Conservation (phyloP, 2,888 invertebrate genomes). For the Lycia hirtaria region DNA sequence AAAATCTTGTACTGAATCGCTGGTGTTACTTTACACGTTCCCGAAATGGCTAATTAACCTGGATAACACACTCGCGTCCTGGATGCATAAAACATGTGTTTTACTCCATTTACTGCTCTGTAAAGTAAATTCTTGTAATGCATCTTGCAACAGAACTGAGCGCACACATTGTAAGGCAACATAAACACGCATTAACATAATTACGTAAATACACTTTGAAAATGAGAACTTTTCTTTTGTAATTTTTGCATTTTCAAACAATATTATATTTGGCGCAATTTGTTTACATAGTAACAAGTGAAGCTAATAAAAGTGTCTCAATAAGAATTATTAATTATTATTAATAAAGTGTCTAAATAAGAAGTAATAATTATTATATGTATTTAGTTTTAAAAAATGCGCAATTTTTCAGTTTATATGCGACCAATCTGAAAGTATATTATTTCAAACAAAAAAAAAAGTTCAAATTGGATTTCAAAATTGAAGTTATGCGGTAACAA, state of each 20-base stretch:
- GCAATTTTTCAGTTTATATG: no score
- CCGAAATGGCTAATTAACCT: constrained; percentile 55
- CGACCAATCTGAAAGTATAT: no score
- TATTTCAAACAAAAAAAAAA: no score
- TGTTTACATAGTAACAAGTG: no score
- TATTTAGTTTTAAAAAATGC: no score
- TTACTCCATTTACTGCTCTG: constrained; percentile 41
- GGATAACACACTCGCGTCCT: constrained; percentile 46
- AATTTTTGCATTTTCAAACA: not conserved
- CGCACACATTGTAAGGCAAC: not conserved
- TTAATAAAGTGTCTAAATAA: no score
- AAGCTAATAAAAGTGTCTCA: no score
- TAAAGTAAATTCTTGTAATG: constrained; percentile 34
- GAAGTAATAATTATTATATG: no score
- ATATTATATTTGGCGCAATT: no score
- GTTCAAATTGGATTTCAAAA: no score
- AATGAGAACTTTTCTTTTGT: not conserved
- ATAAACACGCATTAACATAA: not conserved
- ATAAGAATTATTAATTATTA: no score
- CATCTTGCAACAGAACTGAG: not conserved
- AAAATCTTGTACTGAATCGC: constrained; percentile 29
- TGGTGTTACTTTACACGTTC: constrained; percentile 44
- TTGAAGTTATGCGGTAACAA: no score
- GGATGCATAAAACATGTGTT: constrained; percentile 41
- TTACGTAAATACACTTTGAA: not conserved